A percentile compares a stretch with the other conserved stretches of the same genome.
Evolutionary conservation across 2,888 invertebrate genomes (phyloP).

Genomic region (Asteroscopus sphinx): DNA sequence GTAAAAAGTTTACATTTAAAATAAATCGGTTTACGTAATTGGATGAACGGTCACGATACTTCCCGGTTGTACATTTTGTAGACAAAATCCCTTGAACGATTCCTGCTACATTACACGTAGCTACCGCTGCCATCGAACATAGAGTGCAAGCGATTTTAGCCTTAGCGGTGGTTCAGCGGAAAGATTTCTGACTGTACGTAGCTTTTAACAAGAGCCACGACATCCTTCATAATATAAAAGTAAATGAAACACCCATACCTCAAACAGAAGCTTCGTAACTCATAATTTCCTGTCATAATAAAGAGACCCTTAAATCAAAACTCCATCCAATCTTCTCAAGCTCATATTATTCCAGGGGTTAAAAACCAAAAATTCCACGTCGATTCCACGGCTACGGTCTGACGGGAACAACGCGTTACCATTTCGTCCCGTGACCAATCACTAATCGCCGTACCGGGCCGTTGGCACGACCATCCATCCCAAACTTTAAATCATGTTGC

Average conservation of each 20-base stretch:
- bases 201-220: neutral
- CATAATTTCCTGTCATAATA: conserved; percentile 30
- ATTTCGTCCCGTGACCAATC: conserved; percentile 70
- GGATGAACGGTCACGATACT: too few species aligned
- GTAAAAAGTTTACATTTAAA: neutral
- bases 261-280: conserved; percentile 22
- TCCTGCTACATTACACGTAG: too few species aligned
- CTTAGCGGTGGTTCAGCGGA: too few species aligned
- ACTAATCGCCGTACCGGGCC: conserved; percentile 65
- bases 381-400: conserved; percentile 58
- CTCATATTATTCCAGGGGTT: conserved; percentile 17
- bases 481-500: conserved; percentile 54
- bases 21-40: neutral
- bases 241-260: conserved; percentile 1
- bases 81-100: too few species aligned
- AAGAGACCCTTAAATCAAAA: conserved; percentile 20
- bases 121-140: too few species aligned
- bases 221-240: neutral
- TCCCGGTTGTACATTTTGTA: too few species aligned
- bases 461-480: conserved; percentile 59
- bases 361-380: conserved; percentile 50
- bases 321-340: conserved; percentile 14
- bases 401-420: conserved; percentile 55
- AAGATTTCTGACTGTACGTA: neutral
- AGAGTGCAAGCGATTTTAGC: too few species aligned